Evolutionary conservation across 2,113 vertebrate species (phyloP), one percentile per base, ranked within the genome.

Genomic region (Scomber colias): DNA sequence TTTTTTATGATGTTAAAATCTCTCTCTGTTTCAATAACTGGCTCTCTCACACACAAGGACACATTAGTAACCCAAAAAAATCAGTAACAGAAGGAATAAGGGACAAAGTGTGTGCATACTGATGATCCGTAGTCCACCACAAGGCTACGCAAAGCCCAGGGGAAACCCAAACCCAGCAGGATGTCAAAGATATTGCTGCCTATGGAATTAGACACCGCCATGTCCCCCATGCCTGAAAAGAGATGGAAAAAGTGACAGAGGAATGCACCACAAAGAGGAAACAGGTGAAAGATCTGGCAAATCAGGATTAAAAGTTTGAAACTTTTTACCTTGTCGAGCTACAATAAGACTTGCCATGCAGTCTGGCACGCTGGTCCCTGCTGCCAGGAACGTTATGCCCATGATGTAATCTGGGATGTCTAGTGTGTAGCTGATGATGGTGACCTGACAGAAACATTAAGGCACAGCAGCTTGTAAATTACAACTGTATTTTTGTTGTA

Each of bases 141-240:
- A 12, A 96, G 93, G 24, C 95, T 95, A 12, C 94, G 93, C 60
- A 96, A 71, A 77, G 94, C 84, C 95, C 95, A 96, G 49, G 95
- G 95, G 84, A 95, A 95, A 54, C 95, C 95, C 86, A 96, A 83
- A 30, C 95, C 95, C 74, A 96, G 77, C 65, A 96, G 90, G 86
- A 96, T 96, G 92, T 96, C 95, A 85, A 96, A 96, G 77, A 96
- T 95, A 87, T 96, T 96, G 82, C 95, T 96, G 77, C 95, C 95
- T 59, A 95, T 95, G 69, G 95, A 96, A 91, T 96, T 96, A 4
- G 95, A 96, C 67, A 96, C 95, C 0, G 95, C 95, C 95, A 96
- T 96, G 89, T 96, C 95, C 14, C 95, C 95, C 94, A 96, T 94
- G 54, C 95, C 95, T 96, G 81, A 30, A 44, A 70, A 70, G 46